Percentiles rank a stretch among this genome's conserved stretches.
Evolutionary conservation across 2,888 invertebrate species (phyloP).

Genomic region (Muschampia plurimacula): DNA sequence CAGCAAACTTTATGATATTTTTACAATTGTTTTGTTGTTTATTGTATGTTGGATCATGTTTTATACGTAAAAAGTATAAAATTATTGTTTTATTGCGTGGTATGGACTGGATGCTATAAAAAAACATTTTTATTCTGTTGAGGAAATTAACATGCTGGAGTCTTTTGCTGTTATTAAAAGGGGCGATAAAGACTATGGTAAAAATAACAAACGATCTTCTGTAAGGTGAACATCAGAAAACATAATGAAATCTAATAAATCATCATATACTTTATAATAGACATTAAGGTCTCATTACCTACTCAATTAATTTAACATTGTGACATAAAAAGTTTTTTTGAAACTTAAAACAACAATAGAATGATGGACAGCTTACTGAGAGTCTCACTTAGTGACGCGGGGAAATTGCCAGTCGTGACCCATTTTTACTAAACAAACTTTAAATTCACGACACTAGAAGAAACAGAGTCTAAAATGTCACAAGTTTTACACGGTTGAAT

Average conservation of each 20-base stretch:
- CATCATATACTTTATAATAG: background rate
- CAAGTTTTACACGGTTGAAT: background rate
- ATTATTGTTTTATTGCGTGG: too few species aligned
- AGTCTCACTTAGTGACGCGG: slow-evolving; percentile 31
- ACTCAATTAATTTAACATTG: background rate
- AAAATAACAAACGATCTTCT: too few species aligned
- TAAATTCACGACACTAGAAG: slow-evolving; percentile 26
- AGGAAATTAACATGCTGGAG: too few species aligned
- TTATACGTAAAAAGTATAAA: too few species aligned
- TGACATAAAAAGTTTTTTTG: background rate
- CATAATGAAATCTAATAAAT: too few species aligned
- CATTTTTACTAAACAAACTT: slow-evolving; percentile 37
- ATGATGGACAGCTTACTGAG: slow-evolving; percentile 31
- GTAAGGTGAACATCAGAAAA: too few species aligned
- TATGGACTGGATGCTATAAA: too few species aligned
- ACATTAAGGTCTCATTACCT: background rate
- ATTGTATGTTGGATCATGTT: too few species aligned
- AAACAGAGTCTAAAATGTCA: slow-evolving; percentile 21
- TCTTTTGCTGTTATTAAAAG: too few species aligned
- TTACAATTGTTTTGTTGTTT: background rate
- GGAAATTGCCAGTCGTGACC: slow-evolving; percentile 36
- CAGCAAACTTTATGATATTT: background rate
- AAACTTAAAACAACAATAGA: slow-evolving; percentile 19
- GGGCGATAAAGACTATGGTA: too few species aligned
- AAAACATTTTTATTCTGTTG: too few species aligned